These are phyloP conservation scores for Epistrophe grossulariae DNA, from an alignment of 2,888 invertebrate genomes.

Conservation along the genomic window DNA sequence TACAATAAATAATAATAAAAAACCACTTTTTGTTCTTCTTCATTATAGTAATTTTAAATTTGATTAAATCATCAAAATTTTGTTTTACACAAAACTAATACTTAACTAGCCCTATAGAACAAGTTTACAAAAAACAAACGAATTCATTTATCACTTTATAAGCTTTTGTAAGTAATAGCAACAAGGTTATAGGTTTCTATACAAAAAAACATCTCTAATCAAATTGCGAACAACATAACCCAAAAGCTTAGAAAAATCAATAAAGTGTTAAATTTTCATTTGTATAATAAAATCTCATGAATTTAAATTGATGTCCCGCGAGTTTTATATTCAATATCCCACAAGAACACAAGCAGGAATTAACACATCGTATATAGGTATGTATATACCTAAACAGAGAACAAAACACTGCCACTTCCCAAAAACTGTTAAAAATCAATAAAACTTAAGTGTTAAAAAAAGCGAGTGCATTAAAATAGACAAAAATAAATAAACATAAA, in stretches of 20 bases:
- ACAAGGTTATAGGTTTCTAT: background rate
- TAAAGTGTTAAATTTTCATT: background rate
- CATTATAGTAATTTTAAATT: too few relatives aligned
- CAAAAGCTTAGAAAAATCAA: background rate
- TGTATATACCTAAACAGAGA: background rate
- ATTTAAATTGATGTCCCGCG: background rate
- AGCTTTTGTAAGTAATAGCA: background rate
- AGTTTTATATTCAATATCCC: conserved; percentile 16
- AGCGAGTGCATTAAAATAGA: conserved; percentile 19
- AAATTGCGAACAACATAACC: background rate
- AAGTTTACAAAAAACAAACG: too few relatives aligned
- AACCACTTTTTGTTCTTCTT: too few relatives aligned
- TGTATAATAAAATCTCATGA: background rate
- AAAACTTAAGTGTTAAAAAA: conserved; percentile 36
- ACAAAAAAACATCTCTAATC: background rate
- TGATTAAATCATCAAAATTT: too few relatives aligned
- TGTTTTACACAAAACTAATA: too few relatives aligned
- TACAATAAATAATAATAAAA: too few relatives aligned
- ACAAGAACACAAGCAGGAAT: conserved; percentile 6
- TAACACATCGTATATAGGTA: conserved; percentile 18
- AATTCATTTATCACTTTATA: too few relatives aligned
- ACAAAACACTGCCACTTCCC: conserved; percentile 8
- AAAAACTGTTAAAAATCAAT: conserved; percentile 41
- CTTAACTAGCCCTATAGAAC: too few relatives aligned
- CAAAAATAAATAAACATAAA: conserved; percentile 25